These are phyloP conservation scores for Drosophila miranda DNA, from an alignment of 1,140 invertebrate genomes.

Conservation along the genomic window DNA sequence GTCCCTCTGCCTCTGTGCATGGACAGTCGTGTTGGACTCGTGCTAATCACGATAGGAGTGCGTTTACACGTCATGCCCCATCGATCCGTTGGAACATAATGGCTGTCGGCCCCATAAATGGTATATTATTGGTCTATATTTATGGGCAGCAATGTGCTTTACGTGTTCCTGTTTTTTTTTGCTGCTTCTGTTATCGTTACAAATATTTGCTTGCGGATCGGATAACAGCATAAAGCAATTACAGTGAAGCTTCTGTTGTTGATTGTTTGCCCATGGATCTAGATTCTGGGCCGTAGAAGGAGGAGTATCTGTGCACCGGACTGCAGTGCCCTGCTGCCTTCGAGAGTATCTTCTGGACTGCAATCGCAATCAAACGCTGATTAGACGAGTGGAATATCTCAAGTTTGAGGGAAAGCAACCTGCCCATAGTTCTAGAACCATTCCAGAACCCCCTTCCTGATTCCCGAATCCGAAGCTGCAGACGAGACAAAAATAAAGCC, in stretches of 20 bases:
- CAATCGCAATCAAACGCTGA: constrained; percentile 41
- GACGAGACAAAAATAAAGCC: constrained; percentile 52
- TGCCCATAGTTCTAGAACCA: constrained; percentile 3
- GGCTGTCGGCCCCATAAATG: too few species aligned
- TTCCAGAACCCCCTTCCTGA: too few species aligned
- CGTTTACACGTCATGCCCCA: constrained; percentile 27
- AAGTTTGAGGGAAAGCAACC: constrained; percentile 33
- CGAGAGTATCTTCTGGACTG: constrained; percentile 16
- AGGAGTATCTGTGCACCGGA: neutral
- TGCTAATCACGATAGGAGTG: constrained; percentile 51
- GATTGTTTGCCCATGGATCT: constrained; percentile 16
- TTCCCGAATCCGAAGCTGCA: too few species aligned
- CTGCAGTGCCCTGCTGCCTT: constrained; percentile 8
- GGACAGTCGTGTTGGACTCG: constrained; percentile 30
- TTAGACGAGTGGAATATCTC: constrained; percentile 41
- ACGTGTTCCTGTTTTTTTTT: neutral
- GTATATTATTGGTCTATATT: too few species aligned
- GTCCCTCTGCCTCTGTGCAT: constrained; percentile 2
- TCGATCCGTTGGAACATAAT: constrained; percentile 1
- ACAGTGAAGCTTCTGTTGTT: constrained; percentile 27
- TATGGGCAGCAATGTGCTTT: too few species aligned
- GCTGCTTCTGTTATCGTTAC: constrained; percentile 36
- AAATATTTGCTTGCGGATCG: constrained; percentile 48
- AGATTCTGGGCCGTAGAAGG: too few species aligned
- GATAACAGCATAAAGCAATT: constrained; percentile 50